Base-by-base conservation (phyloP, 2,888 invertebrate species). In the Heliconius ethilla region DNA sequence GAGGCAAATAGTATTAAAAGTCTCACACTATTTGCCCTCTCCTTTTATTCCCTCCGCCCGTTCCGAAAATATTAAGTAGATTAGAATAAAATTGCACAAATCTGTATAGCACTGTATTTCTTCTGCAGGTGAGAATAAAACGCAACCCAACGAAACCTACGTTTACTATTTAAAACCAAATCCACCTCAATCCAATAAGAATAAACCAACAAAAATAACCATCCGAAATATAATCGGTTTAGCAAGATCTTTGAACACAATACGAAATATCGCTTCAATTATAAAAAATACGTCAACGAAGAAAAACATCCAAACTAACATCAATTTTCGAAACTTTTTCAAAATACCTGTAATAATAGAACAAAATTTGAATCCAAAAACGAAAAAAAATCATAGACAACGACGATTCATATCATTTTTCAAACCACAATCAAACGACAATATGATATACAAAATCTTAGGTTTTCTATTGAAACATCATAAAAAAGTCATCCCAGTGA, bases 381-480 rank as follows among this genome's bases (percentile, higher is more conserved):
- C 3, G 13, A 29, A 62, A 62, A 62, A 33, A 51, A 75, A 45
- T 51, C 45, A 84, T 37, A 82, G 92, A 13, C 86, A 87, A 15
- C 90, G 89, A 70, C 85, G 92, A 2, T 92, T 91, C 83, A 77
- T 89, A 15, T 84, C 87, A 1, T 82, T 90, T 13, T 87, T 92
- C 69, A 80, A 78, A 33, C 77, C 82, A 22, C 81, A 87, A 22
- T 84, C 87, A 7, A 81, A 82, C 4, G 86, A 89, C 3, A 91
- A 86, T 55, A 86, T 91, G 75, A 66, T 92, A 15, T 86, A 89
- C 13, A 87, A 80, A 84, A 86, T 90, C 75, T 70, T 91, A 9
- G 87, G 89, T 62, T 92, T 91, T 27, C 74, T 93, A 0, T 76
- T 89, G 0, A 89, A 85, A 67, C 87, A 91, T 55, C 84, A 90